A percentile compares a stretch with the other conserved stretches of the same genome.
Conservation (phyloP, 2,797 vertebrate genomes). For the Cuniculus paca region DNA sequence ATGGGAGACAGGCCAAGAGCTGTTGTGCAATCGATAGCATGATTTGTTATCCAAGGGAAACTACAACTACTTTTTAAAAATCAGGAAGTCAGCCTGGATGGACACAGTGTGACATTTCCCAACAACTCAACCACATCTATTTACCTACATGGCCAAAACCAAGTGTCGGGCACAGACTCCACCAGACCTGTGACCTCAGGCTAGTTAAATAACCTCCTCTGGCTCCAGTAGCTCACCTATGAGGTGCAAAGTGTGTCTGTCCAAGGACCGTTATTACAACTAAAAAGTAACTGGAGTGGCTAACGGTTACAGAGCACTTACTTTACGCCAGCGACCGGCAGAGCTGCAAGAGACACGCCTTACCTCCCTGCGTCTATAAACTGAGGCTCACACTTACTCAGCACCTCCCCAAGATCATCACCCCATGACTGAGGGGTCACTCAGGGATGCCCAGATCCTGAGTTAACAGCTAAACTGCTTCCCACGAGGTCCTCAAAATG, state of each 20-base stretch:
- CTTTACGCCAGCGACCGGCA: background rate
- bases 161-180: background rate
- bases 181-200: background rate
- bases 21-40: background rate
- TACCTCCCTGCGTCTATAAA: constrained; percentile 18
- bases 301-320: background rate
- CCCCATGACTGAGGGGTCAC: background rate
- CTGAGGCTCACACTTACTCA: constrained; percentile 18
- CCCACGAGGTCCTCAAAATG: background rate
- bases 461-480: background rate
- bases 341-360: background rate
- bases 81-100: background rate
- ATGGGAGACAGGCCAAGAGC: background rate
- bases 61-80: background rate
- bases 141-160: background rate
- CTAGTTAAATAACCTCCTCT: background rate
- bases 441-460: background rate
- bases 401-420: constrained; percentile 15
- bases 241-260: background rate
- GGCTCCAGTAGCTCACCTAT: background rate
- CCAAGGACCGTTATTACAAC: background rate
- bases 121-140: background rate
- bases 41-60: background rate
- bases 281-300: background rate
- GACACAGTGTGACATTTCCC: background rate